These are phyloP conservation scores for Anastatus disparis DNA, from an alignment of 1,140 invertebrate genomes.

Conservation along the genomic window DNA sequence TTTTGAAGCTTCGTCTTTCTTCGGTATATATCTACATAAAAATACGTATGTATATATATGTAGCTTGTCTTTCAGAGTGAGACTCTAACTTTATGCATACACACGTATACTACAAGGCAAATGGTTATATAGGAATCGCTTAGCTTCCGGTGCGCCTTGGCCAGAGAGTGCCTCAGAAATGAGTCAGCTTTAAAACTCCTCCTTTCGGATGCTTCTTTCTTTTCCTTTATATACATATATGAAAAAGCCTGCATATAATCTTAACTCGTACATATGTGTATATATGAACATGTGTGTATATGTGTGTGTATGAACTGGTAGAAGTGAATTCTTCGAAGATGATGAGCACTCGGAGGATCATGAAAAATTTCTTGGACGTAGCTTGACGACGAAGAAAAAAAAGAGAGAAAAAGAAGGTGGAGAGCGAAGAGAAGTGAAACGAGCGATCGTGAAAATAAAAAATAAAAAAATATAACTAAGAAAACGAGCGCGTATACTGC, in stretches of 20 bases:
- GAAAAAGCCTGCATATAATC: neutral
- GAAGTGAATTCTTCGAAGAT: conserved; percentile 37
- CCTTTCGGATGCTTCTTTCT: neutral
- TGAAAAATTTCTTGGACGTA: conserved; percentile 28
- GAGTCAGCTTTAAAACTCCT: conserved; percentile 33
- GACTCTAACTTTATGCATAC: no score
- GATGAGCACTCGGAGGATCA: conserved; percentile 18
- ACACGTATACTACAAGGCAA: no score
- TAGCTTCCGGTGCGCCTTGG: conserved; percentile 38
- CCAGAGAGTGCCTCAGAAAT: conserved; percentile 34
- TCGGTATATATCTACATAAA: no score
- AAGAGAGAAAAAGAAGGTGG: no score
- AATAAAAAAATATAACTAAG: no score
- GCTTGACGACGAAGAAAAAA: no score
- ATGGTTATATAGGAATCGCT: conserved; percentile 36
- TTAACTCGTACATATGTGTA: neutral
- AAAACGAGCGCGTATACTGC: no score
- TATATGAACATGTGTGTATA: neutral
- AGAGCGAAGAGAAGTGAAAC: no score
- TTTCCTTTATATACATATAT: neutral
- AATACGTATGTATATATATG: no score
- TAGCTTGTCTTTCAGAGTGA: neutral
- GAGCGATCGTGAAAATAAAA: no score
- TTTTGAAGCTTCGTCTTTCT: no score
- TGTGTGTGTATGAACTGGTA: neutral